Percentiles rank a stretch among this genome's conserved stretches.
These are phyloP conservation scores for Parauchenoglanis ngamensis DNA, from an alignment of 2,797 vertebrate species.

Conservation along the genomic window DNA sequence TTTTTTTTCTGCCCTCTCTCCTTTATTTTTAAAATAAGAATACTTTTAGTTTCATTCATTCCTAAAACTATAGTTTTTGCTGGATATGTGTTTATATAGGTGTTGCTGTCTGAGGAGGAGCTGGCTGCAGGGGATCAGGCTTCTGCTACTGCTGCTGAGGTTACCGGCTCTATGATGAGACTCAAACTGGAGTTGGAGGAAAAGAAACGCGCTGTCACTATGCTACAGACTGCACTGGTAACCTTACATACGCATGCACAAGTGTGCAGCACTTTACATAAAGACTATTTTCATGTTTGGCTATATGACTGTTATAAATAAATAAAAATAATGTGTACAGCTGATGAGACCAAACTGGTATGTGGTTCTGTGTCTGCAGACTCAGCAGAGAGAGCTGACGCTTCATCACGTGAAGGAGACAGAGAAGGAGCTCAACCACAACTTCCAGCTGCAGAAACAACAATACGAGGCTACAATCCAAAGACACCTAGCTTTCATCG, in stretches of 20 bases:
- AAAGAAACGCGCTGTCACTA: conserved; percentile 81
- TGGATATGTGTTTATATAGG: neutral
- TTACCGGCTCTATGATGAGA: conserved; percentile 80
- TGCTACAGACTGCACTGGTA: conserved; percentile 91
- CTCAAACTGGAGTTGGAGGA: conserved; percentile 90
- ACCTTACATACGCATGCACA: neutral
- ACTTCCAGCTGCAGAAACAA: conserved; percentile 85
- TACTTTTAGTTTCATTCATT: neutral
- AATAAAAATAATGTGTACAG: neutral
- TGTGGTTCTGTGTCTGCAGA: conserved; percentile 65
- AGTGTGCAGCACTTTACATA: neutral
- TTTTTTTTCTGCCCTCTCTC: neutral
- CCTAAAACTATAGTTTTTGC: neutral
- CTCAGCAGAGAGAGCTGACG: conserved; percentile 89
- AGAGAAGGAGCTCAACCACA: conserved; percentile 83
- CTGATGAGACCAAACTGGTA: neutral
- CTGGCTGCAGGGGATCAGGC: conserved; percentile 76
- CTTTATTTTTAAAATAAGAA: neutral
- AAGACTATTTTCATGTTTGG: neutral
- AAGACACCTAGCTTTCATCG: conserved; percentile 91
- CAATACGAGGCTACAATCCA: conserved; percentile 92
- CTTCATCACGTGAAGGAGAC: conserved; percentile 82
- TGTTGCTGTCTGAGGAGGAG: conserved; percentile 80
- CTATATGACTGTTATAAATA: too few relatives aligned
- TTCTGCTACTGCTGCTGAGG: conserved; percentile 80